Evolutionary conservation across 2,888 invertebrate genomes (phyloP), one percentile per base, ranked within the genome.

Genomic region (Mythimna lalbum): DNA sequence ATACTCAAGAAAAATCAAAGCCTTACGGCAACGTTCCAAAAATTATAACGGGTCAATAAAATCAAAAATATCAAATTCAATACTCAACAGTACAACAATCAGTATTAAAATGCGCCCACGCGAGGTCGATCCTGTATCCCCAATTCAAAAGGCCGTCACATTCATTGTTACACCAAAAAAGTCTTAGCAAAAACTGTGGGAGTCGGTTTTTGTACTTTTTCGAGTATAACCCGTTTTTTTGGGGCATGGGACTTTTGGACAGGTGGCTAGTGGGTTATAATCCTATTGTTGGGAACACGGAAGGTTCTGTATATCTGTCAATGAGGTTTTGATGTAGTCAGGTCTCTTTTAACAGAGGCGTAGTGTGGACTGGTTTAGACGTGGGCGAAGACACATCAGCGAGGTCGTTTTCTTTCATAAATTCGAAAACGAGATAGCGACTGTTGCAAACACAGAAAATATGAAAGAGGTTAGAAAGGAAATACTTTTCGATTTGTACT

Each of bases 221-320:
- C 73, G 56, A 71, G 69, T 69, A 85, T 92, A 95, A 94, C 93
- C 92, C 94, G 90, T 93, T 95, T 94, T 80, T 95, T 95, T 94
- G 93, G 85, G 94, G 94, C 93, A 87, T 93, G 93, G 88, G 93
- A 92, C 87, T 90, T 87, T 88, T 59, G 56, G 90, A 89, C 95
- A 95, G 95, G 95, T 95, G 95, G 73, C 86, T 43, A 67, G 66
- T 78, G 66, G 75, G 69, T 62, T 90, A 87, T 91, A 55, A 73
- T 75, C 75, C 60, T 52, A 70, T 65, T 81, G 76, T 80, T 56
- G 53, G 19, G 31, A 55, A 64, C 68, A 59, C 62, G 61, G 65
- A 62, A 62, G 70, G 71, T 64, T 82, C 17, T 65, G 63, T 66
- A 23, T 31, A 59, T 17, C n/a, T 53, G 39, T 77, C 81, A 66